phyloP scores from a whole-genome alignment of 2,888 invertebrate species.

The Amphiduros pacificus region DNA sequence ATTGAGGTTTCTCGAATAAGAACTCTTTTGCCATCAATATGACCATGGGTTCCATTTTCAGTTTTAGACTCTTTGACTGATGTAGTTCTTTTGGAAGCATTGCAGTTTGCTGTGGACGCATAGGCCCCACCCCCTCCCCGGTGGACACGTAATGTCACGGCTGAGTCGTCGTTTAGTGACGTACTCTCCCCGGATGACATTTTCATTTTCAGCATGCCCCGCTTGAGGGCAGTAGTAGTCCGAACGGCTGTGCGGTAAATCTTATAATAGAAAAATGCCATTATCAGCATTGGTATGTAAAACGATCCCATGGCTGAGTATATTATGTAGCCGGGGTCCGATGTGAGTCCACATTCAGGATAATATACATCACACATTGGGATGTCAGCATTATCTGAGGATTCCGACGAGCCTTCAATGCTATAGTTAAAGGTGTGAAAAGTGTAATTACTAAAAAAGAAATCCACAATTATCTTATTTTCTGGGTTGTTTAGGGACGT shows the following conservation, averaged over 20 bases:
- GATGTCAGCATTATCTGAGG: background rate
- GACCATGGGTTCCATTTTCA: no score
- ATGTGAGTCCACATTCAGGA: slow-evolving; percentile 40
- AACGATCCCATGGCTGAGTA: slow-evolving; percentile 98
- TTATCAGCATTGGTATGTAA: slow-evolving; percentile 96
- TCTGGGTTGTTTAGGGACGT: no score
- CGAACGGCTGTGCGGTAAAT: slow-evolving; percentile 85
- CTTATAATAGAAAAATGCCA: slow-evolving; percentile 97
- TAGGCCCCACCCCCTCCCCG: slow-evolving; percentile 67
- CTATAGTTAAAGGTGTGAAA: no score
- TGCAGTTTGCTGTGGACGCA: no score
- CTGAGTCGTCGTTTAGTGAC: slow-evolving; percentile 26
- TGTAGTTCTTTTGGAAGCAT: no score
- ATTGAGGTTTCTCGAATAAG: no score
- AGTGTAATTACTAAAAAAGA: no score
- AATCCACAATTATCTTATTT: no score
- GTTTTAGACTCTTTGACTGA: no score
- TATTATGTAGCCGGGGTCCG: slow-evolving; percentile 81
- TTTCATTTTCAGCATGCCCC: slow-evolving; percentile 45
- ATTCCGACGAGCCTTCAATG: no score
- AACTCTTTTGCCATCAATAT: no score
- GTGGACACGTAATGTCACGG: slow-evolving; percentile 83
- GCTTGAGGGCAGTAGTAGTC: slow-evolving; percentile 52
- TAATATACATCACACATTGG: background rate
- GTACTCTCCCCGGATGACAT: slow-evolving; percentile 1